phyloP scores from a whole-genome alignment of 2,888 invertebrate genomes.

The Rhagophthalmus giganteus region DNA sequence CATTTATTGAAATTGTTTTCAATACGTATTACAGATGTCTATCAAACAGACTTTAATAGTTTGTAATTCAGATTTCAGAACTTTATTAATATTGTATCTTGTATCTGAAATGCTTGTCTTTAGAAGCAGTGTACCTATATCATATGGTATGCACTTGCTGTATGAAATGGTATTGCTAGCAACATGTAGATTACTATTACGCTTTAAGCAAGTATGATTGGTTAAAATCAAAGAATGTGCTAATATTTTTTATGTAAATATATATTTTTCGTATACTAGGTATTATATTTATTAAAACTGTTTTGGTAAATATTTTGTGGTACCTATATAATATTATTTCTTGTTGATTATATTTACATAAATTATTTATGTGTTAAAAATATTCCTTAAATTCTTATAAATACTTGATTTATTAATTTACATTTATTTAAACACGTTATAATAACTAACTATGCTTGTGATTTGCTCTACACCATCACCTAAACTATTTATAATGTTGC shows the following conservation, averaged over 20 bases:
- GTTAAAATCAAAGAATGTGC: not conserved
- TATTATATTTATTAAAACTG: too few species aligned
- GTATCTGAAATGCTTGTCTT: too few species aligned
- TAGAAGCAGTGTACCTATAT: not conserved
- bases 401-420: constrained; percentile 16
- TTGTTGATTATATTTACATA: not conserved
- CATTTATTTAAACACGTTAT: constrained; percentile 25
- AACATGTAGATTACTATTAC: not conserved
- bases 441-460: constrained; percentile 7
- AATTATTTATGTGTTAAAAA: constrained; percentile 12
- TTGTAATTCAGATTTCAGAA: too few species aligned
- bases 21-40: too few species aligned
- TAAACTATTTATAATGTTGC: not conserved
- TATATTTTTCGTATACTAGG: not conserved
- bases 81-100: too few species aligned
- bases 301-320: too few species aligned
- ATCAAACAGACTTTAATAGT: too few species aligned
- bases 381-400: constrained; percentile 10
- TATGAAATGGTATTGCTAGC: not conserved
- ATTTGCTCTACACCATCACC: constrained; percentile 3
- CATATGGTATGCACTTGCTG: not conserved
- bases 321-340: not conserved
- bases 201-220: not conserved
- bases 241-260: not conserved
- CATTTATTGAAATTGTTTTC: too few species aligned